Evolutionary conservation across 2,797 vertebrate genomes (phyloP).

Genomic region (Cetoscarus ocellatus): DNA sequence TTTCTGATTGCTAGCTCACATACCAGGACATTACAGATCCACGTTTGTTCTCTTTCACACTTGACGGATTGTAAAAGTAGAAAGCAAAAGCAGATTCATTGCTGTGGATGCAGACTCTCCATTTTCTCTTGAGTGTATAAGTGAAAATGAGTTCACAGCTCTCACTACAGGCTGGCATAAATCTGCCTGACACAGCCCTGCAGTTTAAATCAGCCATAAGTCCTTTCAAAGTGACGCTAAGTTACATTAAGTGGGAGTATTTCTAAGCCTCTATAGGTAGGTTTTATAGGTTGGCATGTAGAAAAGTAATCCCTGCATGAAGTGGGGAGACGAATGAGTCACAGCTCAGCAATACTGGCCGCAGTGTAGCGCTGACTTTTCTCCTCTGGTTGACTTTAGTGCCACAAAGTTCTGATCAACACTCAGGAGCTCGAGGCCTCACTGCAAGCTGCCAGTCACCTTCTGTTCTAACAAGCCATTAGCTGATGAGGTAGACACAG

Average conservation of each 20-base stretch:
- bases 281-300: constrained; percentile 47
- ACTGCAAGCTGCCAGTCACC: constrained; percentile 44
- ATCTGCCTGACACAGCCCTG: constrained; percentile 25
- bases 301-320: constrained; percentile 41
- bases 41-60: too few relatives aligned
- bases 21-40: too few relatives aligned
- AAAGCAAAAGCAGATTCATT: too few relatives aligned
- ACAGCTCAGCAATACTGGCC: constrained; percentile 39
- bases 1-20: too few relatives aligned
- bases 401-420: constrained; percentile 21
- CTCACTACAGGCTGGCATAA: constrained; percentile 15
- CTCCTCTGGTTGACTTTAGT: constrained; percentile 27
- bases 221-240: constrained; percentile 32
- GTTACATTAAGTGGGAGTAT: constrained; percentile 36
- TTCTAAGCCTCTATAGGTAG: constrained; percentile 37
- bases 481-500: constrained; percentile 5
- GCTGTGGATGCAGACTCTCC: not conserved
- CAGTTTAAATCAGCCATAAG: constrained; percentile 25
- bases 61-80: too few relatives aligned
- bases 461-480: constrained; percentile 9
- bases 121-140: not conserved
- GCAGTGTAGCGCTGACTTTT: constrained; percentile 17
- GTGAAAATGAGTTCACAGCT: not conserved
- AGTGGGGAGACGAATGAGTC: constrained; percentile 39
- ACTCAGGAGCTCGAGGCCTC: constrained; percentile 22